Conservation (phyloP, 2,888 invertebrate species). For the Troides oblongomaculatus region DNA sequence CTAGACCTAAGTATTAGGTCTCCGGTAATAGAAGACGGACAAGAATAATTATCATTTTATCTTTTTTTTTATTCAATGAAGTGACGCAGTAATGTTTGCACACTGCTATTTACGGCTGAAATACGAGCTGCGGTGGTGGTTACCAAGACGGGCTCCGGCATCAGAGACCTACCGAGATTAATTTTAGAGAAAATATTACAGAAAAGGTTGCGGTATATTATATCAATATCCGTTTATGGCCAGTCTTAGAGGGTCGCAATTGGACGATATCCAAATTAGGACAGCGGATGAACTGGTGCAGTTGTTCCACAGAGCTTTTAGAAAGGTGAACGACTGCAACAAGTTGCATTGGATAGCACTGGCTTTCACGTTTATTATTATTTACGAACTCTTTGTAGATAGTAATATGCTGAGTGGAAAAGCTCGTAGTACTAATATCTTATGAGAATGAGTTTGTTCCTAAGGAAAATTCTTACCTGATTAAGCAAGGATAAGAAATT, state of each 20-base stretch:
- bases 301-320: constrained; percentile 31
- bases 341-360: constrained; percentile 5
- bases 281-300: constrained; percentile 25
- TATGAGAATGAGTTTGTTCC: background rate
- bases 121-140: too few relatives aligned
- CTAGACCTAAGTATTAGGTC: too few relatives aligned
- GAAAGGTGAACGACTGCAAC: constrained; percentile 34
- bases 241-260: constrained; percentile 10
- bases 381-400: background rate
- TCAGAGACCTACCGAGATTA: too few relatives aligned
- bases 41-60: too few relatives aligned
- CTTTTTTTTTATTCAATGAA: too few relatives aligned
- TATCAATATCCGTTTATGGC: constrained; percentile 6
- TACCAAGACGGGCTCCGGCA: too few relatives aligned
- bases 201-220: background rate
- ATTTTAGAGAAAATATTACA: background rate
- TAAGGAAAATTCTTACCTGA: too few relatives aligned
- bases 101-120: too few relatives aligned
- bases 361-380: constrained; percentile 1
- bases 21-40: too few relatives aligned
- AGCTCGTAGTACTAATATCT: background rate
- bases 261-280: constrained; percentile 28
- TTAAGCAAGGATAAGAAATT: too few relatives aligned
- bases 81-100: too few relatives aligned
- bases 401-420: background rate